Base-by-base conservation (phyloP, 2,888 invertebrate species). In the Mimachlamys varia region DNA sequence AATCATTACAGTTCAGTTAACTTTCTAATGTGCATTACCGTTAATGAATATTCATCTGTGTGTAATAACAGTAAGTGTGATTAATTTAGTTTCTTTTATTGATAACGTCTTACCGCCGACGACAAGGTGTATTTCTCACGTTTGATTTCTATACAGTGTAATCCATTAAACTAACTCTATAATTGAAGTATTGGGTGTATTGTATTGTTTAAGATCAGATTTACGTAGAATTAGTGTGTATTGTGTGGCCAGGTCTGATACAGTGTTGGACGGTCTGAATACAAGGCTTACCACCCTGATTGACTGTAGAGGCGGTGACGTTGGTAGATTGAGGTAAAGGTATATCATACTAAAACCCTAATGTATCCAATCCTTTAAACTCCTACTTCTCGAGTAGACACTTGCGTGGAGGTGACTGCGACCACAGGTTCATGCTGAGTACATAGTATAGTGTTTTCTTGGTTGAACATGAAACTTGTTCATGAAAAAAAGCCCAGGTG, bases 191-290 rank as follows among this genome's bases (percentile, higher is more conserved):
- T 76, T 27, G 0, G 33, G 27, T 22, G 76, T 33, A 76, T 76
- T 76, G 76, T 27, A 76, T 76, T 76, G 76, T 76, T 76, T 76
- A 76, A 76, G 33, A 76, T 76, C 76, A 76, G 27, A 27, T 76
- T 76, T 33, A 76, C 76, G 76, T 62, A 62, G 62, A 76, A 76
- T 76, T 33, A 76, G 15, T 33, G 76, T 76, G 33, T 27, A 76
- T 76, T 76, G 76, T 76, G n/a, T 58, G 58, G 7, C 62, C 7
- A 62, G 62, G 33, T 12, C 12, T 33, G 76, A 1, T 33, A 33
- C 33, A 76, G 76, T 76, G 33, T 76, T 76, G 19, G 4, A 22
- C 27, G 15, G 27, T 33, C 3, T 62, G n/a, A 22, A 62, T 62
- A 22, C 44, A 44, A 3, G 53, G 13, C 19, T 53, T 53, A 53